These are phyloP conservation scores for Rosalia funebris DNA, from an alignment of 2,888 invertebrate genomes.

Conservation along the genomic window DNA sequence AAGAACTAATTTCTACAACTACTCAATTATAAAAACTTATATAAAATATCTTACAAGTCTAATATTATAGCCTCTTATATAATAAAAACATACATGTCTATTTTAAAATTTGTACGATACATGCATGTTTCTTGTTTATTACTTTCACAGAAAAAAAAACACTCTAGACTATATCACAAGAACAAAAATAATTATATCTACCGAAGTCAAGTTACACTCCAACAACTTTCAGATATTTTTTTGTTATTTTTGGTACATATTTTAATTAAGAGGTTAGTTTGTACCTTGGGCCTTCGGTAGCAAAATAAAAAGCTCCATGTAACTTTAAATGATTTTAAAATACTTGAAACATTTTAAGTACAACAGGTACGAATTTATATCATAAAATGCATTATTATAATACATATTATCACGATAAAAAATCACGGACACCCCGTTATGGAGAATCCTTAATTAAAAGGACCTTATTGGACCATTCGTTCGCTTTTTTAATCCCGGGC, in stretches of 20 bases:
- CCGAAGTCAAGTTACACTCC: background rate
- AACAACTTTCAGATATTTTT: constrained; percentile 13
- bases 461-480: constrained; percentile 43
- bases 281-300: background rate
- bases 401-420: constrained; percentile 50
- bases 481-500: constrained; percentile 30
- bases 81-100: constrained; percentile 47
- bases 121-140: constrained; percentile 45
- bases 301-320: constrained; percentile 30
- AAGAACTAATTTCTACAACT: constrained; percentile 30
- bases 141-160: constrained; percentile 42
- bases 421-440: constrained; percentile 43
- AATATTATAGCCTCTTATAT: constrained; percentile 50
- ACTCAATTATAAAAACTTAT: constrained; percentile 49
- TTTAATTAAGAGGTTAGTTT: constrained; percentile 1
- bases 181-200: constrained; percentile 37
- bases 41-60: constrained; percentile 49
- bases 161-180: constrained; percentile 44
- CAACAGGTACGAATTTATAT: constrained; percentile 55
- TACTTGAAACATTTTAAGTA: constrained; percentile 53
- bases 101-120: constrained; percentile 49
- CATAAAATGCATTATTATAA: constrained; percentile 54
- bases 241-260: constrained; percentile 10
- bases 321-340: constrained; percentile 45
- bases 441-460: constrained; percentile 39